phyloP scores from a whole-genome alignment of 2,888 invertebrate genomes.

The Nymphalis polychloros region DNA sequence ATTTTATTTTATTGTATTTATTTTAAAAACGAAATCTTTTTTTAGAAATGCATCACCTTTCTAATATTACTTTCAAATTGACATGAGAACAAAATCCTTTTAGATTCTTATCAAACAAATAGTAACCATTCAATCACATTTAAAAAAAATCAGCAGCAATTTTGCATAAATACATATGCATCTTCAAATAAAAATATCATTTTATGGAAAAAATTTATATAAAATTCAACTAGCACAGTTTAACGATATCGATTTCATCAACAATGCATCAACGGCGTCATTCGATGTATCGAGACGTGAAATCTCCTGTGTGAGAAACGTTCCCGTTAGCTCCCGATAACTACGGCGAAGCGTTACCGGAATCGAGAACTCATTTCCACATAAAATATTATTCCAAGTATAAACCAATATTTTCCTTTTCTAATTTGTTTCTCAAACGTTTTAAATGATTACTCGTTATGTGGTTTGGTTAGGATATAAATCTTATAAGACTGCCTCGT shows the following conservation, averaged over 20 bases:
- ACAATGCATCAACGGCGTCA: slow-evolving; percentile 36
- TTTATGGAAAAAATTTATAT: slow-evolving; percentile 16
- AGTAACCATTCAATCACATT: neutral
- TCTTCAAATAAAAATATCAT: neutral
- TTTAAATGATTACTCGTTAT: slow-evolving; percentile 38
- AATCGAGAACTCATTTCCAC: slow-evolving; percentile 46
- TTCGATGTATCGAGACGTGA: slow-evolving; percentile 53
- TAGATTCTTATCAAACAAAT: neutral
- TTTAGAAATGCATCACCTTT: neutral
- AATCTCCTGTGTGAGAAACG: slow-evolving; percentile 48
- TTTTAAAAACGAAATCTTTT: neutral
- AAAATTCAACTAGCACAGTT: slow-evolving; percentile 43
- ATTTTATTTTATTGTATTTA: slow-evolving; percentile 9
- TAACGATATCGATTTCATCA: slow-evolving; percentile 42
- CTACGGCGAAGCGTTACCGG: slow-evolving; percentile 49
- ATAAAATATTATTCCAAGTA: slow-evolving; percentile 48
- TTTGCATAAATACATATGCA: no score
- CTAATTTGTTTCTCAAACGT: slow-evolving; percentile 36
- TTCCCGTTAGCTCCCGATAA: slow-evolving; percentile 44
- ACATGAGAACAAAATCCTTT: neutral
- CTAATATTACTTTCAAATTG: neutral
- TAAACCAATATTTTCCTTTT: slow-evolving; percentile 46
- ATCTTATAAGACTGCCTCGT: no score
- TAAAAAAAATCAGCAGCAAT: neutral
- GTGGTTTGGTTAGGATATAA: slow-evolving; percentile 20